phyloP scores from a whole-genome alignment of 2,113 vertebrate genomes.

The Atractosteus spatula region DNA sequence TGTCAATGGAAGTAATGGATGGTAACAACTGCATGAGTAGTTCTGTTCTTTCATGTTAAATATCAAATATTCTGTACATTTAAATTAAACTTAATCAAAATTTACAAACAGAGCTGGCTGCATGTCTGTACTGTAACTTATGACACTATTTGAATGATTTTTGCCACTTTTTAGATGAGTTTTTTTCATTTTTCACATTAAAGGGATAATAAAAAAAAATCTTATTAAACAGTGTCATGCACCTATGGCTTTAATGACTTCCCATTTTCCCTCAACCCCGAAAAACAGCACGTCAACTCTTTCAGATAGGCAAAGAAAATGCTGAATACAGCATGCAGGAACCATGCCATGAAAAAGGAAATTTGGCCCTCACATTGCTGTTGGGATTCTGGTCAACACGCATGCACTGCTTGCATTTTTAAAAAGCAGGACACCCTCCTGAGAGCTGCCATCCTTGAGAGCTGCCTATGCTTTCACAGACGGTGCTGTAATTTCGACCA shows the following conservation, averaged over 20 bases:
- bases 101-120: too few relatives aligned
- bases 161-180: too few relatives aligned
- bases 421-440: not conserved
- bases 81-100: too few relatives aligned
- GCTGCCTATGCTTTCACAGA: not conserved
- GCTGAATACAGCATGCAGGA: not conserved
- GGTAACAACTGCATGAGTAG: too few relatives aligned
- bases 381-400: not conserved
- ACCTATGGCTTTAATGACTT: not conserved
- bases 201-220: too few relatives aligned
- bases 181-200: too few relatives aligned
- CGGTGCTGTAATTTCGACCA: not conserved
- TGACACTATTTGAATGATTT: too few relatives aligned
- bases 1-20: not conserved
- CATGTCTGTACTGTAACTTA: too few relatives aligned
- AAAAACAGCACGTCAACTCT: not conserved
- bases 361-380: not conserved
- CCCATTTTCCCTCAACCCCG: not conserved
- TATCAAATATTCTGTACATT: too few relatives aligned
- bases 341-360: not conserved
- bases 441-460: not conserved
- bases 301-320: not conserved
- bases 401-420: not conserved
- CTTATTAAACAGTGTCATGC: too few relatives aligned
- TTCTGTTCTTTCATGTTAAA: too few relatives aligned